These are phyloP conservation scores for Erythrocercus mccallii DNA, from an alignment of 2,113 vertebrate species.

Conservation along the genomic window DNA sequence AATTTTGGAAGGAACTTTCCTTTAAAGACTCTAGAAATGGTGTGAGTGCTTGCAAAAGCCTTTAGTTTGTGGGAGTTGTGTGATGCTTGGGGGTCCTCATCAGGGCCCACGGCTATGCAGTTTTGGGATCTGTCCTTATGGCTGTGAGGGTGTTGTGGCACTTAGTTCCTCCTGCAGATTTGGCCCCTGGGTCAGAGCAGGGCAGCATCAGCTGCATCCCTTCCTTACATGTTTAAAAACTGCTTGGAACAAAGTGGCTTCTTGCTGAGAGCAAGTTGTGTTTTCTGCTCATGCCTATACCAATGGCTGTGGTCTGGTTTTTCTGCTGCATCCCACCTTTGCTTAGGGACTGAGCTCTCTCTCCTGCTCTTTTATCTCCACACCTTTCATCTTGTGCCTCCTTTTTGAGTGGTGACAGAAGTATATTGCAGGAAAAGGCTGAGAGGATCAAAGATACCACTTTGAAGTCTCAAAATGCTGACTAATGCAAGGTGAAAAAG, in stretches of 20 bases:
- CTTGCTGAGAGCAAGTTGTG: not conserved
- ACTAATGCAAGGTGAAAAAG: not conserved
- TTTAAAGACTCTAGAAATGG: not conserved
- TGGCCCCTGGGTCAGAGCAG: accelerated
- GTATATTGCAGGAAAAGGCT: not conserved
- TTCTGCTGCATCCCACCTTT: not conserved
- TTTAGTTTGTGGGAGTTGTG: not conserved
- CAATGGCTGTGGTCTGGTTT: not conserved
- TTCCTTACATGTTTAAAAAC: not conserved
- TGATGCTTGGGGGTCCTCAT: accelerated
- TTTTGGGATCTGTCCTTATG: not conserved
- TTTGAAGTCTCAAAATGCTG: not conserved
- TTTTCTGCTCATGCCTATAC: not conserved
- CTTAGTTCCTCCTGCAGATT: not conserved
- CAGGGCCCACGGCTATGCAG: not conserved
- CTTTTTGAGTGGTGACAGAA: not conserved
- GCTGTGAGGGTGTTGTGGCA: not conserved
- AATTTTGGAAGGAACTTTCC: not conserved
- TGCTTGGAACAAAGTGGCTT: not conserved
- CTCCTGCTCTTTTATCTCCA: not conserved
- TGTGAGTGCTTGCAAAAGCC: not conserved
- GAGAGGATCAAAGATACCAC: not conserved
- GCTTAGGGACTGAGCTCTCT: not conserved
- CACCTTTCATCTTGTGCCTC: not conserved
- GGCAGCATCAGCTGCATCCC: not conserved